Evolutionary conservation across 2,797 vertebrate genomes (phyloP).

Genomic region (Caiman crocodilus): DNA sequence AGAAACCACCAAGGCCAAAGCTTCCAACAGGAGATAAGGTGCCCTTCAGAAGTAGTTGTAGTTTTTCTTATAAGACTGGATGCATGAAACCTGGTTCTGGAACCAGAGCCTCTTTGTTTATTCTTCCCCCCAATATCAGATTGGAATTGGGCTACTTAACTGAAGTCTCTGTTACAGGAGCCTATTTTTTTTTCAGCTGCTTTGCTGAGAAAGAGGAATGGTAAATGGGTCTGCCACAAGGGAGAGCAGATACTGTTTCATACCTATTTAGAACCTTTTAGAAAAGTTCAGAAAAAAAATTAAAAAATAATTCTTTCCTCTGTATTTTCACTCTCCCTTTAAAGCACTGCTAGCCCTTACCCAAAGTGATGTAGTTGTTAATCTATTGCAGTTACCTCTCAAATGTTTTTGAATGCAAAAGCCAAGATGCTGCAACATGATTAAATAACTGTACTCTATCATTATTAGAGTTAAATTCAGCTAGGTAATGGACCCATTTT

Average conservation of each 20-base stretch:
- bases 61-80: background rate
- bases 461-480: conserved; percentile 1
- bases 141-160: background rate
- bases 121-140: background rate
- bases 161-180: background rate
- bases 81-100: background rate
- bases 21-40: background rate
- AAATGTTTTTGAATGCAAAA: background rate
- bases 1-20: background rate
- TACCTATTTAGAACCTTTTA: background rate
- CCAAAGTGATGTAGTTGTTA: background rate
- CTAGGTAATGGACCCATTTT: background rate
- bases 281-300: background rate
- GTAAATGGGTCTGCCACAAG: background rate
- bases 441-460: background rate
- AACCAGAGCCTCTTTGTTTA: background rate
- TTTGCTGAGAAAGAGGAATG: background rate
- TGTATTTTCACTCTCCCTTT: background rate
- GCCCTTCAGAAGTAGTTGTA: background rate
- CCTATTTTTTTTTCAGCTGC: background rate
- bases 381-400: background rate
- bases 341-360: background rate
- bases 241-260: background rate
- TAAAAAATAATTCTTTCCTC: background rate
- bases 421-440: background rate